phyloP scores from a whole-genome alignment of 2,797 vertebrate genomes.

The Propithecus perrieri region DNA sequence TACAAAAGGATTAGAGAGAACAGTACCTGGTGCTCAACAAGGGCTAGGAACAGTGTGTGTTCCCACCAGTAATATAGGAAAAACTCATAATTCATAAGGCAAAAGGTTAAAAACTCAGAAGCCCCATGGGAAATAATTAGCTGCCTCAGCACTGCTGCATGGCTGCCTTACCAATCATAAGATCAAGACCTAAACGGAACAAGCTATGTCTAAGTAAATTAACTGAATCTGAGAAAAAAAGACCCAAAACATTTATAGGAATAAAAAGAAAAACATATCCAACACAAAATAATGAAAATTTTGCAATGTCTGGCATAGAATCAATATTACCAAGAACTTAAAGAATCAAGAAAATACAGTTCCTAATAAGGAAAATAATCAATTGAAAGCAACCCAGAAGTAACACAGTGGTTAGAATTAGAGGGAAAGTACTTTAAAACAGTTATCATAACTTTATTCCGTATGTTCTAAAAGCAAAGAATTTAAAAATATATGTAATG shows the following conservation, averaged over 20 bases:
- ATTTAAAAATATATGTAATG: neutral
- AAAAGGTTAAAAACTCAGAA: neutral
- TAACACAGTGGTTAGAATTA: neutral
- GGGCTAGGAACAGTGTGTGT: neutral
- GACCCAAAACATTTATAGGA: neutral
- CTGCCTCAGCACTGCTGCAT: neutral
- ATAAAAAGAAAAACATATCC: neutral
- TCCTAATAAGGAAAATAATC: neutral
- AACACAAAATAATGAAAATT: neutral
- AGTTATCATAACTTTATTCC: neutral
- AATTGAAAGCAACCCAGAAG: neutral
- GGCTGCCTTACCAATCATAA: neutral
- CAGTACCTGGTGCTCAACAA: fast-evolving
- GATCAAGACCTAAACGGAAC: neutral
- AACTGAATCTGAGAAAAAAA: neutral
- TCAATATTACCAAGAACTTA: neutral
- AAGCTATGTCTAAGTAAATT: neutral
- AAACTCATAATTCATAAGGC: neutral
- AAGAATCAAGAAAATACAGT: neutral
- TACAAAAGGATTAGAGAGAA: neutral
- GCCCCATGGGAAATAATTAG: neutral
- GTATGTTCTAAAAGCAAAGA: neutral
- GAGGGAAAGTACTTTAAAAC: neutral
- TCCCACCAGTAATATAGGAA: neutral
- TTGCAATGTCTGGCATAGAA: neutral